Evolutionary conservation across 1,140 invertebrate genomes (phyloP), one percentile per base, ranked within the genome.

Genomic region (Notospermus geniculatus): DNA sequence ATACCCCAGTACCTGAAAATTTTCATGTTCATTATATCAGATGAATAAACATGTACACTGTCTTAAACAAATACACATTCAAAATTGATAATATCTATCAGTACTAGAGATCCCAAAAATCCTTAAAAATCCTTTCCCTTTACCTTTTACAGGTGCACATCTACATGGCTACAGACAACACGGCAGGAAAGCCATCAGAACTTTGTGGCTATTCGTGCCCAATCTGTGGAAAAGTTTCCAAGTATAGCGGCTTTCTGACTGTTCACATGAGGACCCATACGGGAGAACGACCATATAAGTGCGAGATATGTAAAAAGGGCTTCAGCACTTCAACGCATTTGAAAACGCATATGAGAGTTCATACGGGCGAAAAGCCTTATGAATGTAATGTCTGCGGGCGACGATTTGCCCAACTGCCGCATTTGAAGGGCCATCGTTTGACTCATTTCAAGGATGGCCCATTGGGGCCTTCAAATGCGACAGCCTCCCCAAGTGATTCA

Each of bases 361-460:
- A 93, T 77, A 91, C 90, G 39, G 92, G 92, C 75, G 90, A 92
- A 79, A 92, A 92, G 72, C 90, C 91, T 0, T 92, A 91, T 80
- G 88, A 88, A 1, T 93, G 91, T 80, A 86, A 90, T 15, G 90
- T 92, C 73, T 93, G 91, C 77, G 89, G 89, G 17, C 84, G 90
- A 46, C 90, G 90, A 73, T 93, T 93, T 67, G 73, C 83, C 22
- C 71, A 73, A 41, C 63, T 69, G 50, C 73, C 73, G 29, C 17
- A 43, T 19, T 11, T 58, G 17, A 58, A 23, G 9, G 36, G 30
- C 25, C 57, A 58, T 19, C 32, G 32, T 7, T 55, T 25, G 19
- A 28, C n/a, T 11, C 22, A n/a, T 25, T 39, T 73, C 71, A 63
- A 64, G 50, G 54, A 61, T 41, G 60, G 32, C 5, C 4, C 32